Percentiles rank a stretch among this genome's conserved stretches.
Evolutionary conservation across 2,797 vertebrate species (phyloP).

Genomic region (Pangasius djambal): DNA sequence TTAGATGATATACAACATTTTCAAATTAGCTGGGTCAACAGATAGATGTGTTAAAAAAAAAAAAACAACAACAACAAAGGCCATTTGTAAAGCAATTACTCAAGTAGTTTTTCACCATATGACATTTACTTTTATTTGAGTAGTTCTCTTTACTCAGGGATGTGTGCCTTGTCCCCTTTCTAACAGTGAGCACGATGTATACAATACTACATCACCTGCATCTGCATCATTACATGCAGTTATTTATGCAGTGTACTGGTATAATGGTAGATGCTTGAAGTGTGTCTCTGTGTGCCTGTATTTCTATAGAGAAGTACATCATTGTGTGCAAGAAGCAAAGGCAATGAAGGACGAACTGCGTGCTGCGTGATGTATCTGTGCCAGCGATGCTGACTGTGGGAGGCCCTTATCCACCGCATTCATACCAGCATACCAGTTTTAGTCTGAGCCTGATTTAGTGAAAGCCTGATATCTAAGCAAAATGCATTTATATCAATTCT

Average conservation of each 20-base stretch:
- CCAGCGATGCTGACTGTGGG: constrained; percentile 17
- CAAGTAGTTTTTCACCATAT: neutral
- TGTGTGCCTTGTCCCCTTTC: neutral
- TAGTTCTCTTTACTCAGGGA: neutral
- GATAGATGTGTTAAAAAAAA: neutral
- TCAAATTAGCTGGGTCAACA: neutral
- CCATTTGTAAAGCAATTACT: neutral
- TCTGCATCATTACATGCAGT: neutral
- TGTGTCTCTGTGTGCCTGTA: neutral
- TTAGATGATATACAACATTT: neutral
- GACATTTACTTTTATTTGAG: too few relatives aligned
- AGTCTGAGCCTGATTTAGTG: neutral
- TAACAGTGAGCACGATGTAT: neutral
- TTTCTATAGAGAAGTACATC: neutral
- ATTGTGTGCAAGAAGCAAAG: constrained; percentile 33
- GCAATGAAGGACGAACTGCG: constrained; percentile 32
- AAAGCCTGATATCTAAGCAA: neutral
- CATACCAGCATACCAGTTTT: constrained; percentile 1
- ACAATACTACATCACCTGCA: neutral
- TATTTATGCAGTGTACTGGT: neutral
- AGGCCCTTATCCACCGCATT: constrained; percentile 10
- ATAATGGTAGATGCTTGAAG: neutral
- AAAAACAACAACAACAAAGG: too few relatives aligned
- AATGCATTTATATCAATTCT: neutral
- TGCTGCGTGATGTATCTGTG: constrained; percentile 49